phyloP scores from a whole-genome alignment of 2,113 vertebrate genomes.

The Corvus hawaiiensis region DNA sequence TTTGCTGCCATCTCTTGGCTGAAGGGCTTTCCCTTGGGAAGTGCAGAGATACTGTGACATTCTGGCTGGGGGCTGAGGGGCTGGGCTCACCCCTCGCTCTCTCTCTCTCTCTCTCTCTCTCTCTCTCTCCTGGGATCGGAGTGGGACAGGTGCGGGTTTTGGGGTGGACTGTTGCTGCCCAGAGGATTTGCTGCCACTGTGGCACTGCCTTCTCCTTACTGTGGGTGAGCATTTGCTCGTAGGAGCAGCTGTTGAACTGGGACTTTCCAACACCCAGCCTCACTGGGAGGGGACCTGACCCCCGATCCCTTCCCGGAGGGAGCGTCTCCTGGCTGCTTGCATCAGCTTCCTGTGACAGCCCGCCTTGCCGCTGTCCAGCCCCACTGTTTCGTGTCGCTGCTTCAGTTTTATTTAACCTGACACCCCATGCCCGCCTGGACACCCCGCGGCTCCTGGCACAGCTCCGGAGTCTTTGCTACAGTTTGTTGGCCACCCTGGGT shows the following conservation, averaged over 20 bases:
- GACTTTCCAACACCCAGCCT: neutral
- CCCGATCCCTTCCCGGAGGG: neutral
- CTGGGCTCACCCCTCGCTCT: no score
- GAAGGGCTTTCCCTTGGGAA: neutral
- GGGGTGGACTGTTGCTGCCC: neutral
- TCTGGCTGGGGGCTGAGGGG: neutral
- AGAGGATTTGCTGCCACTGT: neutral
- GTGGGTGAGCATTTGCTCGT: neutral
- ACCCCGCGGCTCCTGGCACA: neutral
- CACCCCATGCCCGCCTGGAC: neutral
- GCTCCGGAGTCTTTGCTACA: neutral
- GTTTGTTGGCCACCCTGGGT: neutral
- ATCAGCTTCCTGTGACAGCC: neutral
- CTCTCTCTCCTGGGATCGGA: neutral
- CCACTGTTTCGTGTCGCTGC: neutral
- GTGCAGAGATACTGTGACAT: fast-evolving
- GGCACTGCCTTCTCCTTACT: neutral
- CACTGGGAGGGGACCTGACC: neutral
- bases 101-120: neutral
- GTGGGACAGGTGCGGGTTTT: neutral
- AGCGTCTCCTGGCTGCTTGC: neutral
- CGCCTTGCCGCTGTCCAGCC: neutral
- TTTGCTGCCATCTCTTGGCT: neutral
- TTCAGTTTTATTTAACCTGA: neutral
- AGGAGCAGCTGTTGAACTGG: neutral